Evolutionary conservation across 2,888 invertebrate genomes (phyloP).

Genomic region (Heliconius sara): DNA sequence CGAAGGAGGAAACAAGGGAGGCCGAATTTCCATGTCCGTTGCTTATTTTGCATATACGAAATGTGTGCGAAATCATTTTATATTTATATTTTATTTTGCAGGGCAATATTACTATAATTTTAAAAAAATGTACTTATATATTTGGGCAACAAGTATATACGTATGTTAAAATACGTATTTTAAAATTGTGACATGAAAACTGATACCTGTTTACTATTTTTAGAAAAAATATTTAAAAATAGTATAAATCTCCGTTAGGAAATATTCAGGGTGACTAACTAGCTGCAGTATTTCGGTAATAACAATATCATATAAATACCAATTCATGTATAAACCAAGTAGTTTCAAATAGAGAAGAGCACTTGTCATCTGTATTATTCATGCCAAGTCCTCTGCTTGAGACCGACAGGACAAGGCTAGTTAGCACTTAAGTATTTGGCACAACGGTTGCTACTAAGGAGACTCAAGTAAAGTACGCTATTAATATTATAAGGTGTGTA

Average conservation of each 20-base stretch:
- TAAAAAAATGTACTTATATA: no score
- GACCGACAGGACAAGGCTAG: slow-evolving; percentile 42
- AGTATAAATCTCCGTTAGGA: background rate
- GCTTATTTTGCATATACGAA: no score
- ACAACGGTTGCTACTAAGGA: slow-evolving; percentile 33
- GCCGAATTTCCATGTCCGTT: background rate
- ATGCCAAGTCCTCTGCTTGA: slow-evolving; percentile 37
- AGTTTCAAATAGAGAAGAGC: slow-evolving; percentile 33
- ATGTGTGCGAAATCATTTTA: no score
- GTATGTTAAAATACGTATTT: no score
- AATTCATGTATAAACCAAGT: slow-evolving; percentile 22
- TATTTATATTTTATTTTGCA: no score
- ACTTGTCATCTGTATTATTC: slow-evolving; percentile 42
- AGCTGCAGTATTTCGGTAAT: background rate
- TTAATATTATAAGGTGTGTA: slow-evolving; percentile 23
- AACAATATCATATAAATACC: background rate
- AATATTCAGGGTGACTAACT: background rate
- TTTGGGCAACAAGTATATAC: no score
- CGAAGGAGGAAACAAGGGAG: background rate
- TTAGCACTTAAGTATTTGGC: slow-evolving; percentile 45
- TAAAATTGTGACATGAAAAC: no score
- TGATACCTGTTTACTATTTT: no score
- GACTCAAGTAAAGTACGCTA: slow-evolving; percentile 25
- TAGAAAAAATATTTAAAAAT: no score
- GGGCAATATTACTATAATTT: no score